Base-by-base conservation (phyloP, 1,140 invertebrate genomes). In the Brachionus rotundiformis region DNA sequence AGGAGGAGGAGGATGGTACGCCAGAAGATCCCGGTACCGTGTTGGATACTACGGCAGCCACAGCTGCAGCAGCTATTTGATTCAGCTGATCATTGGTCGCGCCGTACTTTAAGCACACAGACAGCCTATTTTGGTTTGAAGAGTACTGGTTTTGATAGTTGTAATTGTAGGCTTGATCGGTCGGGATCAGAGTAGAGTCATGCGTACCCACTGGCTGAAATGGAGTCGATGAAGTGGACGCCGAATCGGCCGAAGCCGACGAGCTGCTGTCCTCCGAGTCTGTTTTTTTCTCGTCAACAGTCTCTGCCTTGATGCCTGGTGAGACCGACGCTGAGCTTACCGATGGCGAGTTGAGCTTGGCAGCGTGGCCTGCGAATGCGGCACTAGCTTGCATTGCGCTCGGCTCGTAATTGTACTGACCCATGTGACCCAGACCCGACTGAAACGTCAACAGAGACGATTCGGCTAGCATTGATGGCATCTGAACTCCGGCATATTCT, bases 61-160 rank as follows among this genome's bases (percentile, higher is more conserved):
- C 76, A 4, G 76, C 76, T 10, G 76, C 76, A 10, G 76, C 76
- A 1, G 76, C 76, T 25, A 79, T 79, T 29, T 79, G 76, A 77
- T 54, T 54, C 25, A 59, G 36, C 36, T 79, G 76, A 54, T 79
- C 76, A 54, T 10, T 59, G 10, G 47, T 31, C 2, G 59, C 25
- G 54, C 29, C 31, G 36, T 79, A 79, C 36, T 79, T 79, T 23
- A 63, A n/a, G 19, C 68, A 73, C 19, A 73, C 68, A 27, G 68
- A 73, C 23, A 73, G 13, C 11, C 39, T 6, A 29, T 23, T 44
- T 25, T 44, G 68, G n/a, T 31, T 73, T 3, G 36, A 29, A 25
- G 23, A 16, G 31, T 68, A 68, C 63, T 68, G 63, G 29, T 39
- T 68, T 33, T 68, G 63, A 33, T 68, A 68, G 33, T 68, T 73